Conservation (phyloP, 2,797 vertebrate species). For the Fistularia tabacaria region DNA sequence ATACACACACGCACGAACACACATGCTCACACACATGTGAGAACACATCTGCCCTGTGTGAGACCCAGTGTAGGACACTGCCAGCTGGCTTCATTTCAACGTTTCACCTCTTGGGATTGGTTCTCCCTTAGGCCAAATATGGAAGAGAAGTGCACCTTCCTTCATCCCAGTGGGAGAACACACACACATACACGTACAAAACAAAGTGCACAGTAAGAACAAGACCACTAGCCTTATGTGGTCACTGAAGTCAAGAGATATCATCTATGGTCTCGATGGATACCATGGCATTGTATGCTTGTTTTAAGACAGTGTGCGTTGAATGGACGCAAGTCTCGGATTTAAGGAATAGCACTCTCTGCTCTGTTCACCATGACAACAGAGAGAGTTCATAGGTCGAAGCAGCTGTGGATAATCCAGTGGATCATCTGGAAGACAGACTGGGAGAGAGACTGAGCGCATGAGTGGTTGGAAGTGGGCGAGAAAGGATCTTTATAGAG, state of each 20-base stretch:
- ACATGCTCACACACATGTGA: no score
- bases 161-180: slow-evolving; percentile 10
- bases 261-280: slow-evolving; percentile 53
- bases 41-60: slow-evolving; percentile 66
- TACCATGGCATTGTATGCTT: slow-evolving; percentile 22
- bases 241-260: slow-evolving; percentile 46
- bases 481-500: slow-evolving; percentile 32
- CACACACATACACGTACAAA: slow-evolving; percentile 18
- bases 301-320: slow-evolving; percentile 1
- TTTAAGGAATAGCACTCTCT: slow-evolving; percentile 51
- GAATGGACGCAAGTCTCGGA: slow-evolving; percentile 16
- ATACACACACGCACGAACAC: slow-evolving; percentile 14
- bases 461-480: slow-evolving; percentile 35
- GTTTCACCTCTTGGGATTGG: slow-evolving; percentile 66
- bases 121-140: slow-evolving; percentile 75
- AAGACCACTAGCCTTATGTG: slow-evolving; percentile 63
- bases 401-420: slow-evolving; percentile 49
- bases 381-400: slow-evolving; percentile 52
- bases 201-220: slow-evolving; percentile 32
- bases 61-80: slow-evolving; percentile 56
- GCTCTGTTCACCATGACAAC: slow-evolving; percentile 55
- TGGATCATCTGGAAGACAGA: slow-evolving; percentile 52
- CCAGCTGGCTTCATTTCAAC: slow-evolving; percentile 71
- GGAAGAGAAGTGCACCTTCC: slow-evolving; percentile 55
- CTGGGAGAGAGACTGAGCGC: slow-evolving; percentile 21